Evolutionary conservation across 2,797 vertebrate genomes (phyloP).

Genomic region (Lepidocolaptes lacrymiger): DNA sequence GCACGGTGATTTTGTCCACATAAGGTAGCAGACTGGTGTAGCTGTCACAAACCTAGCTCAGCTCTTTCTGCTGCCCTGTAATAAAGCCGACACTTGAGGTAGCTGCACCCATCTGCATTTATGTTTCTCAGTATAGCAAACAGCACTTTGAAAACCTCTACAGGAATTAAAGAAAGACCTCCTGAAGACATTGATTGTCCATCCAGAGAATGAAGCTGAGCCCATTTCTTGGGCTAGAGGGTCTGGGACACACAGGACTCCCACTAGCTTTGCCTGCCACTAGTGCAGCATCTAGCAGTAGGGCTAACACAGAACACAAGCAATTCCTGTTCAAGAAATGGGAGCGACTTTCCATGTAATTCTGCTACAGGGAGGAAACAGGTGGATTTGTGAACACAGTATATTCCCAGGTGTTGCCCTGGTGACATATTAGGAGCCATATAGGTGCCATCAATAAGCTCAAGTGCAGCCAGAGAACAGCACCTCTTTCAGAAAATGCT

Average conservation of each 20-base stretch:
- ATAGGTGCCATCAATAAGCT: fast-evolving
- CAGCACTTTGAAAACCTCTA: not conserved
- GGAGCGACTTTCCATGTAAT: not conserved
- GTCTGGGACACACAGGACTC: not conserved
- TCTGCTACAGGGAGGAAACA: not conserved
- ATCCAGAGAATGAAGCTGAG: not conserved
- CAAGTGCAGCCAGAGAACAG: not conserved
- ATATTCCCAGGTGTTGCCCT: not conserved
- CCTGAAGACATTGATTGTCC: not conserved
- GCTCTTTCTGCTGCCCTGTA: not conserved
- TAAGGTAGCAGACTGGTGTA: not conserved
- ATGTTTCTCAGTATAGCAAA: not conserved
- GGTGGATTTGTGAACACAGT: not conserved
- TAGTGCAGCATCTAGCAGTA: not conserved
- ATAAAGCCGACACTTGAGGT: not conserved
- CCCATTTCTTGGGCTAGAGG: not conserved
- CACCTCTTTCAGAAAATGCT: fast-evolving
- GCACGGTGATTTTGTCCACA: not conserved
- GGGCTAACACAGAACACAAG: not conserved
- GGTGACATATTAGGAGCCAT: not conserved
- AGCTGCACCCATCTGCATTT: not conserved
- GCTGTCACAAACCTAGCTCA: not conserved
- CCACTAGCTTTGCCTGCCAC: not conserved
- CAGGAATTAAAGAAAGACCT: not conserved
- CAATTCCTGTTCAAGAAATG: not conserved